These are phyloP conservation scores for Stenchaetothrips biformis DNA, from an alignment of 2,888 invertebrate species.

Conservation along the genomic window DNA sequence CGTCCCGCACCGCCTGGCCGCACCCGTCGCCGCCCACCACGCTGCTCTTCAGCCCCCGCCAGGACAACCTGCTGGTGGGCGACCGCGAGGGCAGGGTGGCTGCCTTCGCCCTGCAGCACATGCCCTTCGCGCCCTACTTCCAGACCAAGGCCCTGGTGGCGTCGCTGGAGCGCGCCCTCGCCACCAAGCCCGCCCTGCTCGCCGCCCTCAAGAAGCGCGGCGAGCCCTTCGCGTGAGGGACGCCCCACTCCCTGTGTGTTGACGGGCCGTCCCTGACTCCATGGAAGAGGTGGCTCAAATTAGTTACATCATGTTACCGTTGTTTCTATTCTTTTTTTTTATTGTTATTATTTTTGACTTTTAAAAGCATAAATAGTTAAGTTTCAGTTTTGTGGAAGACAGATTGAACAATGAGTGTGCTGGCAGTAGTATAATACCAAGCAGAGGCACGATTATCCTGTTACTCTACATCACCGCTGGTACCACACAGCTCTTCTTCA, in stretches of 20 bases:
- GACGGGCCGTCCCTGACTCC: too few species aligned
- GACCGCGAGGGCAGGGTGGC: constrained; percentile 63
- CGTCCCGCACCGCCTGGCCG: constrained; percentile 54
- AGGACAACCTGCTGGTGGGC: constrained; percentile 63
- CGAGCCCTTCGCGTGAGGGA: constrained; percentile 26
- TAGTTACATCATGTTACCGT: too few species aligned
- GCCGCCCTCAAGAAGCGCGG: constrained; percentile 58
- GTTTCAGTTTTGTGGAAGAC: neutral
- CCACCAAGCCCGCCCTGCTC: constrained; percentile 58
- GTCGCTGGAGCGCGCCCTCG: constrained; percentile 58
- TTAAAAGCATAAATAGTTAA: neutral
- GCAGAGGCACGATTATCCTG: neutral
- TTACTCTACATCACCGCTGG: neutral
- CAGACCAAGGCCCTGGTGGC: constrained; percentile 60
- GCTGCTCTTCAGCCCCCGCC: constrained; percentile 61
- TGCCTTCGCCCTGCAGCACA: constrained; percentile 66
- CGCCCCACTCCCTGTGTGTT: too few species aligned
- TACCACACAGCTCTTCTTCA: neutral
- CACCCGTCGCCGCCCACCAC: constrained; percentile 43
- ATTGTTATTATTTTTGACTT: neutral
- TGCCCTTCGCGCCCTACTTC: constrained; percentile 68
- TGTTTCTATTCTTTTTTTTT: neutral
- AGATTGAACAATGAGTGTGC: neutral
- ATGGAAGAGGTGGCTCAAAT: too few species aligned
- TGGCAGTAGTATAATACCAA: neutral